These are phyloP conservation scores for Origma solitaria DNA, from an alignment of 2,113 vertebrate species.

Conservation along the genomic window DNA sequence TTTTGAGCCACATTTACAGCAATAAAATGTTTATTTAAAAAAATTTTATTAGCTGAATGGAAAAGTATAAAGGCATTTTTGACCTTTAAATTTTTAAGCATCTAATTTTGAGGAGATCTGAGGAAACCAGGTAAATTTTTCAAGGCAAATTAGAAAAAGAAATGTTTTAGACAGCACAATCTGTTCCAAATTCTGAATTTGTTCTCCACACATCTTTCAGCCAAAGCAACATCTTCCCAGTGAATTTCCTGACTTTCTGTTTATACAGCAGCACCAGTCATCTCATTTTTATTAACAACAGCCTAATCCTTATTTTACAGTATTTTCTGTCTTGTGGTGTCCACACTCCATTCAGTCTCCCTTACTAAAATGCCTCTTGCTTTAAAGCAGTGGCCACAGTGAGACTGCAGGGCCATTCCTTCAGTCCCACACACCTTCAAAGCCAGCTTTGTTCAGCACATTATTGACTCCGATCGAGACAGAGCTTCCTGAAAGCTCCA, in stretches of 20 bases:
- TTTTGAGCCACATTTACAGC: not conserved
- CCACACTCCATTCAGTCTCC: not conserved
- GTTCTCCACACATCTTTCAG: not conserved
- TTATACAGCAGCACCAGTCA: not conserved
- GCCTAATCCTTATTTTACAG: not conserved
- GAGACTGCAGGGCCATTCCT: not conserved
- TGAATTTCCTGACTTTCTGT: not conserved
- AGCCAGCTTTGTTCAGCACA: not conserved
- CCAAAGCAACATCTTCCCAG: not conserved
- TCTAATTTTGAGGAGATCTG: not conserved
- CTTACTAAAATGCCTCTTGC: not conserved
- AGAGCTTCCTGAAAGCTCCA: not conserved
- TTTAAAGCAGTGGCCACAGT: not conserved
- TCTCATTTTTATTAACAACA: not conserved
- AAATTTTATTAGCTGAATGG: not conserved
- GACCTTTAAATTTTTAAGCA: not conserved
- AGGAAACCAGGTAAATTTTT: not conserved
- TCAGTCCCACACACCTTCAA: not conserved
- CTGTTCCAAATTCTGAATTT: conserved; percentile 19
- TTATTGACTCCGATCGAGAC: not conserved
- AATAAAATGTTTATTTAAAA: not conserved
- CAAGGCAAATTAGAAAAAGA: not conserved
- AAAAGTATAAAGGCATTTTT: not conserved
- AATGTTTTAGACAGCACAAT: not conserved
- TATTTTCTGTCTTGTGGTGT: not conserved